Evolutionary conservation across 2,113 vertebrate genomes (phyloP), one percentile per base, ranked within the genome.

Genomic region (Meriones unguiculatus): DNA sequence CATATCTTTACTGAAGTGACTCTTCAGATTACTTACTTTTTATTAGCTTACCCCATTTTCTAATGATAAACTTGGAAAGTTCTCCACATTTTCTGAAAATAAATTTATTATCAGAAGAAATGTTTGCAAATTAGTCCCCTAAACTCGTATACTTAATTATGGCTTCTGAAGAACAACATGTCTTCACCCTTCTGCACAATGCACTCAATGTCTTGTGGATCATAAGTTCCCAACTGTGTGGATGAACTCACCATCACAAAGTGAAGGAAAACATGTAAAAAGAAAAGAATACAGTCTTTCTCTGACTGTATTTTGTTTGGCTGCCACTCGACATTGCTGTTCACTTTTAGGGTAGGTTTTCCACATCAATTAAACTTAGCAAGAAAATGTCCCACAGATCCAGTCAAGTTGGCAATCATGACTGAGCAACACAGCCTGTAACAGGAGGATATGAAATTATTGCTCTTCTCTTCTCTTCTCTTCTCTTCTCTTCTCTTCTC

Each of bases 401-500:
- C 41, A 32, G 62, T 30, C 38, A 46, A 85, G 35, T 25, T 82
- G 54, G 11, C 82, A 50, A 24, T 50, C 64, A 52, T 2, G 17
- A 50, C 28, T 30, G 46, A 67, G 3, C 41, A 50, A 5, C 28
- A 86, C 41, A 86, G 0, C 14, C 10, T 72, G 0, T 3, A 41
- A 28, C 15, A 9, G 38, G 69, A 64, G 15, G 67, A 72, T 1
- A 41, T 35, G 22, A 78, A n/a, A 41, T 69, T 5, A 13, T 46
- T 73, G 30, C 7, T 22, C 17, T 32, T 0, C 10, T 86, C 8
- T 10, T 1, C 15, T 0, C 62, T 15, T 1, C n/a, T 5, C 1
- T 59, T 17, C 5, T 9, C 0, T 24, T 5, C 38, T 24, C 0
- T 25, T 8, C 13, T 17, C 0, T 15, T 4, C 46, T 30, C 2